Evolutionary conservation across 1,140 invertebrate species (phyloP).

Genomic region (Halyomorpha halys): DNA sequence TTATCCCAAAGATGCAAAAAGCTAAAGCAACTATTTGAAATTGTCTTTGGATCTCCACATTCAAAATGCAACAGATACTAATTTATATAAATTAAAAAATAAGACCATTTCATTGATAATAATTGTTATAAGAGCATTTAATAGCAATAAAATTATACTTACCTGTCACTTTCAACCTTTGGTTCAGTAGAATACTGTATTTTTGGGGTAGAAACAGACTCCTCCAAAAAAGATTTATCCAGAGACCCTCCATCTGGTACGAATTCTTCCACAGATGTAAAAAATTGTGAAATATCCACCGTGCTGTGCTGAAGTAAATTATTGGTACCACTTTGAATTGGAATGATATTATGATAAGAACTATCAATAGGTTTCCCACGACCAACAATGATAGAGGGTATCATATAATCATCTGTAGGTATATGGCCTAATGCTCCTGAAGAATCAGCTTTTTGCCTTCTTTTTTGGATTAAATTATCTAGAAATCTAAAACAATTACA

Average conservation of each 20-base stretch:
- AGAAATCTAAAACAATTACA: slow-evolving; percentile 44
- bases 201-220: slow-evolving; percentile 34
- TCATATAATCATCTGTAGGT: not conserved
- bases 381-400: slow-evolving; percentile 18
- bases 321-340: not conserved
- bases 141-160: slow-evolving; percentile 26
- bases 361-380: slow-evolving; percentile 20
- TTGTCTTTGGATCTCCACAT: no score
- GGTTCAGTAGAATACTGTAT: not conserved
- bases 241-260: slow-evolving; percentile 66
- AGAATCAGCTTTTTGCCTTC: slow-evolving; percentile 56
- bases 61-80: no score
- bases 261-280: slow-evolving; percentile 72
- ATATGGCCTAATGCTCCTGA: slow-evolving; percentile 29
- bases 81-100: no score
- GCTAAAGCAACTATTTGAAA: no score
- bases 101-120: slow-evolving; percentile 23
- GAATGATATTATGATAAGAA: not conserved
- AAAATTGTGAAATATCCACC: slow-evolving; percentile 8
- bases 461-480: slow-evolving; percentile 57
- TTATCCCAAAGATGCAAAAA: no score
- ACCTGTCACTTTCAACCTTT: not conserved
- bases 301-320: not conserved
- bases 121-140: slow-evolving; percentile 32
- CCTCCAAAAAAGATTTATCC: slow-evolving; percentile 74